These are phyloP conservation scores for Sylvicola fuscatus DNA, from an alignment of 2,888 invertebrate species.

Conservation along the genomic window DNA sequence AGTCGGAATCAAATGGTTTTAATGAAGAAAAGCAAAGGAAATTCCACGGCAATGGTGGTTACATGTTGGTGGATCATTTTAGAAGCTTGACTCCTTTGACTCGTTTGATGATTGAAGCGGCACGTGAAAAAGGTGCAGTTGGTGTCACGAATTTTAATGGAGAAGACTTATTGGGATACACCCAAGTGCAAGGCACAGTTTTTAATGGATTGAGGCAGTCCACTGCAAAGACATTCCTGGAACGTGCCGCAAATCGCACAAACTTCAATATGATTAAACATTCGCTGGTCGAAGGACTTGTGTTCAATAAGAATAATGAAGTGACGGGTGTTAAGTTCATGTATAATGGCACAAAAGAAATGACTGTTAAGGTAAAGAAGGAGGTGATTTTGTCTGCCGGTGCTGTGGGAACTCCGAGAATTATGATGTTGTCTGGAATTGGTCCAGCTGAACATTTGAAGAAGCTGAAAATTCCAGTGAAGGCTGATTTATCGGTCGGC, in stretches of 20 bases:
- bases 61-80: not conserved
- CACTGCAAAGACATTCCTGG: slow-evolving; percentile 46
- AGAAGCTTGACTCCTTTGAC: slow-evolving; percentile 21
- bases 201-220: slow-evolving; percentile 47
- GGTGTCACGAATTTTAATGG: slow-evolving; percentile 40
- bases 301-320: slow-evolving; percentile 38
- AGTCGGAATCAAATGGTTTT: slow-evolving; percentile 65
- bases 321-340: slow-evolving; percentile 33
- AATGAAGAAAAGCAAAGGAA: not conserved
- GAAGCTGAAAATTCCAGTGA: slow-evolving; percentile 30
- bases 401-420: slow-evolving; percentile 54
- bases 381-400: slow-evolving; percentile 60
- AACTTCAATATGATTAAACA: slow-evolving; percentile 28
- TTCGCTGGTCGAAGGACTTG: slow-evolving; percentile 27
- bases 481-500: slow-evolving; percentile 41
- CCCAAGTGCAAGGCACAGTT: slow-evolving; percentile 42
- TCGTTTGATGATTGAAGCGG: slow-evolving; percentile 38
- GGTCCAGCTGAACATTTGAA: slow-evolving; percentile 39
- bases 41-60: slow-evolving; percentile 1
- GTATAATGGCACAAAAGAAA: slow-evolving; percentile 1
- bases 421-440: slow-evolving; percentile 62
- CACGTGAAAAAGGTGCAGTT: slow-evolving; percentile 38
- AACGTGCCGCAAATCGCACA: slow-evolving; percentile 25
- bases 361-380: slow-evolving; percentile 28
- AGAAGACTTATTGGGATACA: slow-evolving; percentile 42